These are phyloP conservation scores for Ophion costatus DNA, from an alignment of 2,888 invertebrate species.

Conservation along the genomic window DNA sequence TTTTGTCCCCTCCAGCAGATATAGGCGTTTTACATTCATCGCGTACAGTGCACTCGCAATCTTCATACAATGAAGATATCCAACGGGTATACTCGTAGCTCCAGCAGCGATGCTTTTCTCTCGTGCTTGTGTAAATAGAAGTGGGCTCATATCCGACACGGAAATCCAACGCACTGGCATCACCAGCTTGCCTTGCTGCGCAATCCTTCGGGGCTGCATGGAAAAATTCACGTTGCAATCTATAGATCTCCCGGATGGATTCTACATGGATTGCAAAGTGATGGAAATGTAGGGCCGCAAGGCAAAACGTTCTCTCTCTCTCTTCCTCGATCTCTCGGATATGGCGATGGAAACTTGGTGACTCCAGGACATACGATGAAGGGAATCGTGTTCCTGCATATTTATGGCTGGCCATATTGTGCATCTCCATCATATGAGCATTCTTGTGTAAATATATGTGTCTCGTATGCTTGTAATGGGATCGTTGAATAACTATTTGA, in stretches of 20 bases:
- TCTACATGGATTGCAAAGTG: not conserved
- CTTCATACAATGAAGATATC: slow-evolving; percentile 13
- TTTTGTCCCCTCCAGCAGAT: not conserved
- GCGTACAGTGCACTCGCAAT: not conserved
- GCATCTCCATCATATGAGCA: no score
- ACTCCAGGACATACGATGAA: no score
- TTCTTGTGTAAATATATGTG: no score
- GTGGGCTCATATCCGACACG: not conserved
- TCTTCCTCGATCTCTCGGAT: no score
- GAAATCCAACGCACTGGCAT: not conserved
- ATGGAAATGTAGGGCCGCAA: not conserved
- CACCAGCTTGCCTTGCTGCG: not conserved
- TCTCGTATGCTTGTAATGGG: no score
- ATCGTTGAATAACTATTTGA: no score
- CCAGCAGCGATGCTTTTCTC: not conserved
- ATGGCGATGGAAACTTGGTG: no score
- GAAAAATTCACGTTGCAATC: not conserved
- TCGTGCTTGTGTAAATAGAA: not conserved
- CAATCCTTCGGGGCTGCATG: not conserved
- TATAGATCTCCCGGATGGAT: not conserved
- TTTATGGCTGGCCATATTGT: no score
- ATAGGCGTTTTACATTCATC: no score
- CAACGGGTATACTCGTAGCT: not conserved
- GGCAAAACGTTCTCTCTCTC: not conserved
- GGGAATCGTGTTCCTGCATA: no score